Evolutionary conservation across 2,888 invertebrate genomes (phyloP).

Genomic region (Drosophila borborema): DNA sequence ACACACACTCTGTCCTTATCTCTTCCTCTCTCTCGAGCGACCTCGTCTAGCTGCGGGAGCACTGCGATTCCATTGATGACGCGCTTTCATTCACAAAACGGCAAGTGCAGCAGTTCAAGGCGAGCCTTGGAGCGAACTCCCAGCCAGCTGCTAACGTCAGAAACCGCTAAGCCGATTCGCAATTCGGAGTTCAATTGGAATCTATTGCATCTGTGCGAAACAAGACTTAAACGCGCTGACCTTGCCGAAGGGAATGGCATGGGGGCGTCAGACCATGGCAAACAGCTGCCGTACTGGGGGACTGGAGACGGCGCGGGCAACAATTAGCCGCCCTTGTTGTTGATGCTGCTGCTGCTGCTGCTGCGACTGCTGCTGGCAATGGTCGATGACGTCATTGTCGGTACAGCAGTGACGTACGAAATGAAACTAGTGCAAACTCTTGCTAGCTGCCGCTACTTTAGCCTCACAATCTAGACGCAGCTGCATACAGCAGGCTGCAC

Average conservation of each 20-base stretch:
- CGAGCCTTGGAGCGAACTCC: neutral
- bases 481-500: constrained; percentile 22
- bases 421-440: constrained; percentile 44
- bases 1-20: neutral
- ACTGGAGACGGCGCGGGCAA: constrained; percentile 28
- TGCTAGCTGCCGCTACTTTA: neutral
- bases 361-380: constrained; percentile 21
- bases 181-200: neutral
- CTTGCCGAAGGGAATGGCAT: neutral
- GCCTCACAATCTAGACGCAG: constrained; percentile 1
- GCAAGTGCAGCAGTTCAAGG: constrained; percentile 60
- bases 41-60: constrained; percentile 11
- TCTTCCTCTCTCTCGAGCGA: constrained; percentile 2
- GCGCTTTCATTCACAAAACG: constrained; percentile 76
- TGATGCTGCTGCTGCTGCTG: constrained; percentile 7
- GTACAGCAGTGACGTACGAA: constrained; percentile 48
- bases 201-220: constrained; percentile 1
- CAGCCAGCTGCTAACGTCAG: constrained; percentile 15
- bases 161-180: constrained; percentile 1
- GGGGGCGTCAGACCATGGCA: neutral
- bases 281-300: neutral
- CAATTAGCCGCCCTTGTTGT: constrained; percentile 53
- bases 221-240: neutral
- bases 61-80: constrained; percentile 59
- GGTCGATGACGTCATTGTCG: constrained; percentile 54